phyloP scores from a whole-genome alignment of 2,888 invertebrate genomes.

The Scaptomyza reducta region DNA sequence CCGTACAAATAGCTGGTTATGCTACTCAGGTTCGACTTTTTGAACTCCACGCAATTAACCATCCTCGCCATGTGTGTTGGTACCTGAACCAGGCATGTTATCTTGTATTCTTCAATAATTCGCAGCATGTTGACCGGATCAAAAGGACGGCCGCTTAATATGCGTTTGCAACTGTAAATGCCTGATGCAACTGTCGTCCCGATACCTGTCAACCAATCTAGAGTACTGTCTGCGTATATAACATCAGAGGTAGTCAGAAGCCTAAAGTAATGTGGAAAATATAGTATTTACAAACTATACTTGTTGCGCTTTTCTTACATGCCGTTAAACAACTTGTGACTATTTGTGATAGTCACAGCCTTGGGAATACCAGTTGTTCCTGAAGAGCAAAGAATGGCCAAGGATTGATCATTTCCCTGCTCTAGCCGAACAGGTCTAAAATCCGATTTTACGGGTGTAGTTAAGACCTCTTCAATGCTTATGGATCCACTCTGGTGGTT shows the following conservation, averaged over 20 bases:
- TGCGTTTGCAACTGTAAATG: background rate
- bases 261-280: background rate
- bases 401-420: conserved; percentile 67
- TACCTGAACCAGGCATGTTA: background rate
- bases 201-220: background rate
- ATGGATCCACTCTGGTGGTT: conserved; percentile 42
- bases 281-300: too few relatives aligned
- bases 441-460: conserved; percentile 28
- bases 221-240: background rate
- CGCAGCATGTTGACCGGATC: background rate
- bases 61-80: conserved; percentile 58
- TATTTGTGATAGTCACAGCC: conserved; percentile 65
- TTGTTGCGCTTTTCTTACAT: too few relatives aligned
- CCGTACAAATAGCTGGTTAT: conserved; percentile 58
- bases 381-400: conserved; percentile 80
- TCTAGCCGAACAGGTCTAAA: conserved; percentile 61
- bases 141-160: background rate
- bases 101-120: background rate
- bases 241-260: too few relatives aligned
- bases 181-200: rapidly evolving
- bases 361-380: conserved; percentile 81
- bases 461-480: conserved; percentile 44
- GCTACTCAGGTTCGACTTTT: conserved; percentile 56
- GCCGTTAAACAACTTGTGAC: conserved; percentile 15
- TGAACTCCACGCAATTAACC: conserved; percentile 55